Conservation (phyloP, 1,140 invertebrate species). For the Scaptomyza hsui region DNA sequence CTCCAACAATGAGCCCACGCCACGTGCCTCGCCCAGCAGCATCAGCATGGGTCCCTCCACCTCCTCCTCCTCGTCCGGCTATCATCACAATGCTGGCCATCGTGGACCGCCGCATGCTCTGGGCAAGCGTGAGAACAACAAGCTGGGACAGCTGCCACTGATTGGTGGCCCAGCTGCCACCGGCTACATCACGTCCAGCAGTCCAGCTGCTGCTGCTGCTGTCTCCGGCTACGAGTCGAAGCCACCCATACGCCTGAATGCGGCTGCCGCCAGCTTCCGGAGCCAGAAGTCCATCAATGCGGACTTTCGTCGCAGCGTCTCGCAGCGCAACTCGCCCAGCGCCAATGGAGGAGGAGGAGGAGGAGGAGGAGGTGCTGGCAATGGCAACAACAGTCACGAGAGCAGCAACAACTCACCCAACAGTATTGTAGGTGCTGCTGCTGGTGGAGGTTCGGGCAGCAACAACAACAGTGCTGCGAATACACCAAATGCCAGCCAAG, state of each 20-base stretch:
- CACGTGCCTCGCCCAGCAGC: conserved; percentile 74
- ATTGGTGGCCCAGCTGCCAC: conserved; percentile 76
- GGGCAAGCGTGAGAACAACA: conserved; percentile 65
- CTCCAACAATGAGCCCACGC: conserved; percentile 75
- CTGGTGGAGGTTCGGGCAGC: conserved; percentile 33
- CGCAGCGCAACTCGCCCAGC: conserved; percentile 81
- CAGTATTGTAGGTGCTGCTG: conserved; percentile 67
- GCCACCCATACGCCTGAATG: conserved; percentile 75
- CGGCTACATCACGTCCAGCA: conserved; percentile 56
- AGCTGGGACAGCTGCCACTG: conserved; percentile 66
- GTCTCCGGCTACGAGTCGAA: conserved; percentile 55
- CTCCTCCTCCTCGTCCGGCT: conserved; percentile 38
- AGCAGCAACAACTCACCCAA: conserved; percentile 83
- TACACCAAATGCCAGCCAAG: conserved; percentile 55
- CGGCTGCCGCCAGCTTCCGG: conserved; percentile 71
- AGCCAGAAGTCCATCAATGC: conserved; percentile 73
- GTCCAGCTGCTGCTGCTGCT: conserved; percentile 1
- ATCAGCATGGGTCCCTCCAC: conserved; percentile 44
- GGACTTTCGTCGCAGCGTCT: conserved; percentile 76
- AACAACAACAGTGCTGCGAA: conserved; percentile 67
- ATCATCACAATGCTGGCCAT: conserved; percentile 51
- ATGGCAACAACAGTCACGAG: conserved; percentile 71
- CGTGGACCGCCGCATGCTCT: conserved; percentile 65
- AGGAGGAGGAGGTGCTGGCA: conserved; percentile 44
- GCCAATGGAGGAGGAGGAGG: conserved; percentile 59